Evolutionary conservation across 1,140 invertebrate genomes (phyloP).

Genomic region (Monochamus saltuarius): DNA sequence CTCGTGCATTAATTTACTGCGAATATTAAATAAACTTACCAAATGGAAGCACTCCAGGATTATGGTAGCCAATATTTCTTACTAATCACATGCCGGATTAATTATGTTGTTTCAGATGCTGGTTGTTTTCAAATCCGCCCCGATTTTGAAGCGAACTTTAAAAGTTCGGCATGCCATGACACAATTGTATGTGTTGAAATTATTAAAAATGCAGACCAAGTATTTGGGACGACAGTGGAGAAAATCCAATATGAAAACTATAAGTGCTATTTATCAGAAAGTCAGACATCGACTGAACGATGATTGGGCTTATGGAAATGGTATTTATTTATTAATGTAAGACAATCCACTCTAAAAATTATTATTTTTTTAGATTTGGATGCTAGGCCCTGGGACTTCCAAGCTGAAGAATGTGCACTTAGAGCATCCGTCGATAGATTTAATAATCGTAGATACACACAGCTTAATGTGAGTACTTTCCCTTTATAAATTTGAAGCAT

Average conservation of each 20-base stretch:
- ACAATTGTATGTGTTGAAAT: conserved; percentile 96
- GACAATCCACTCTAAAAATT: conserved; percentile 13
- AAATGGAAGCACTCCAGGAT: conserved; percentile 99
- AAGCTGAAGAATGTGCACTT: conserved; percentile 95
- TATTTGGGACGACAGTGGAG: conserved; percentile 98
- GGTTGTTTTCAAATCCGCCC: conserved; percentile 98
- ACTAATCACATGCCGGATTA: neutral
- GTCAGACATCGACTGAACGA: conserved; percentile 93
- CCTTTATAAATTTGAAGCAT: too few relatives aligned
- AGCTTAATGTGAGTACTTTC: conserved; percentile 29
- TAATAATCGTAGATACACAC: conserved; percentile 79
- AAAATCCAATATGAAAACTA: conserved; percentile 99
- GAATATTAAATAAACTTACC: conserved; percentile 97
- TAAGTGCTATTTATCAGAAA: conserved; percentile 98
- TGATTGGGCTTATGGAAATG: conserved; percentile 99
- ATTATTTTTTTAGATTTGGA: conserved; percentile 75
- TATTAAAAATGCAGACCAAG: conserved; percentile 99
- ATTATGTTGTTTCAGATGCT: conserved; percentile 66
- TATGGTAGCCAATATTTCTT: conserved; percentile 60
- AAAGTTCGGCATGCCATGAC: conserved; percentile 96
- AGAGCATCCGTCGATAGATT: conserved; percentile 93
- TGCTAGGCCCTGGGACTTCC: conserved; percentile 97
- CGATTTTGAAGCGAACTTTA: conserved; percentile 94
- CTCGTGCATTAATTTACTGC: conserved; percentile 94
- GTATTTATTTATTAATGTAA: conserved; percentile 33